phyloP scores from a whole-genome alignment of 2,797 vertebrate genomes.

The Premnoplex brunnescens region DNA sequence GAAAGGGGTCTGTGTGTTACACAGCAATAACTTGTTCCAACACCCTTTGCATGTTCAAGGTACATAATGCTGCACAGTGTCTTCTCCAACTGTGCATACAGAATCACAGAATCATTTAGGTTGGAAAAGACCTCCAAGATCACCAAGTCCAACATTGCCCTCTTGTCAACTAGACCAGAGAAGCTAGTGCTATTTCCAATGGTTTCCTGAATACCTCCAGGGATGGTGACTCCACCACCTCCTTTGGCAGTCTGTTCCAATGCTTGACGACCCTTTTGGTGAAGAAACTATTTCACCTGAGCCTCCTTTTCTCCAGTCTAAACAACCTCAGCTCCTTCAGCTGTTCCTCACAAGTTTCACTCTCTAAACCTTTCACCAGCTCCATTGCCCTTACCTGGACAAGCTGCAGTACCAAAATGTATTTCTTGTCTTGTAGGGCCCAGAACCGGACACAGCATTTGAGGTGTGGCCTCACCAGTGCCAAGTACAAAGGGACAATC shows the following conservation, averaged over 20 bases:
- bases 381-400: not conserved
- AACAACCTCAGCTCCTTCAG: not conserved
- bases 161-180: not conserved
- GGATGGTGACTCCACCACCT: not conserved
- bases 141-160: not conserved
- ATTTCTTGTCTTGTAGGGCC: fast-evolving
- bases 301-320: not conserved
- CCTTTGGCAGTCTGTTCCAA: not conserved
- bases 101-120: not conserved
- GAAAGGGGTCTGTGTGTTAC: not conserved
- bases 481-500: not conserved
- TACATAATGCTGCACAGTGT: not conserved
- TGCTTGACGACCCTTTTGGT: not conserved
- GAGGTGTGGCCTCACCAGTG: fast-evolving
- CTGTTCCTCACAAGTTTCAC: not conserved
- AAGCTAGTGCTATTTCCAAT: not conserved
- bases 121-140: too few species aligned
- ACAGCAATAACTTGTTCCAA: not conserved
- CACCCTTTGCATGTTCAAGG: not conserved
- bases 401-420: fast-evolving
- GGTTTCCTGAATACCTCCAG: not conserved
- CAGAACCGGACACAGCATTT: fast-evolving
- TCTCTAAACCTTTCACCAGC: not conserved
- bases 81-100: not conserved
- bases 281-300: not conserved